A percentile compares a stretch with the other conserved stretches of the same genome.
phyloP scores from a whole-genome alignment of 2,113 vertebrate genomes.

The Lepus timidus region DNA sequence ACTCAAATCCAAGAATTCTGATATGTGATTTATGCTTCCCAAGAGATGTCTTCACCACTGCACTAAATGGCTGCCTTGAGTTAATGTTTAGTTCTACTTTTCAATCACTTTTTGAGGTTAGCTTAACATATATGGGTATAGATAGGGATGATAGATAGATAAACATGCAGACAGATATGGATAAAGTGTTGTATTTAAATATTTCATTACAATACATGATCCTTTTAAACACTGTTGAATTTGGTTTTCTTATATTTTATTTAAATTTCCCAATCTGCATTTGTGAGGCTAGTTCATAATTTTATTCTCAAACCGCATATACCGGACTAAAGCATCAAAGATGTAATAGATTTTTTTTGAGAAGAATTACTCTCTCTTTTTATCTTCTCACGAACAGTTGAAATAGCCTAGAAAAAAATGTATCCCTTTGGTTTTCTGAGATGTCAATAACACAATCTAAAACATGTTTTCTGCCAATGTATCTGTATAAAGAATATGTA shows the following conservation, averaged over 20 bases:
- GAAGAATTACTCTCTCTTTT: not conserved
- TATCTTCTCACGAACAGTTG: not conserved
- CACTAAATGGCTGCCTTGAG: too few species aligned
- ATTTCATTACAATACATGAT: not conserved
- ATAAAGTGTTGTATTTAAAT: not conserved
- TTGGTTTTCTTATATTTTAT: conserved; percentile 17
- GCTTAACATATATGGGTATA: too few species aligned
- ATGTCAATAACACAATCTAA: not conserved
- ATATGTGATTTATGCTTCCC: too few species aligned
- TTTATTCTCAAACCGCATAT: not conserved
- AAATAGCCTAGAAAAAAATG: not conserved
- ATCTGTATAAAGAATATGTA: not conserved
- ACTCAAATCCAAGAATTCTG: too few species aligned
- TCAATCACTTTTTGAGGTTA: too few species aligned
- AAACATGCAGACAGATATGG: not conserved
- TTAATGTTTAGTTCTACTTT: too few species aligned
- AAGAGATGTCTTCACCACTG: too few species aligned
- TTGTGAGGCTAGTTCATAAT: not conserved
- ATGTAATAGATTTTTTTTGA: not conserved
- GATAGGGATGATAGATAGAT: too few species aligned
- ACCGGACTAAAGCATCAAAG: not conserved
- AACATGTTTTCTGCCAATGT: not conserved
- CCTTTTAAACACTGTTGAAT: not conserved
- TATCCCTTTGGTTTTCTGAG: not conserved
- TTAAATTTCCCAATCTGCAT: not conserved